Base-by-base conservation (phyloP, 2,888 invertebrate genomes). In the Baccha elongata region DNA sequence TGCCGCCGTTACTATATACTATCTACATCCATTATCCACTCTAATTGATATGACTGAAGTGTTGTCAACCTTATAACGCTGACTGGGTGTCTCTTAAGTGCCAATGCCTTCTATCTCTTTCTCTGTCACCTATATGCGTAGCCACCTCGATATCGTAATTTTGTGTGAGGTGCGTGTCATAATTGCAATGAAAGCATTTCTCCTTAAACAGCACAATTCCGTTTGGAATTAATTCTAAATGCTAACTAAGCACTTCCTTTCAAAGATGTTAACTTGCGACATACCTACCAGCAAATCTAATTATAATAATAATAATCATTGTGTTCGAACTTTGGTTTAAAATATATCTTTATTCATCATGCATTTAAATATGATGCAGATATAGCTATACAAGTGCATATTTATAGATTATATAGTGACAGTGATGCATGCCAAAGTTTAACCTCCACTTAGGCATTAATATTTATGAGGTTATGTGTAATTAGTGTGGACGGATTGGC, bases 171-270 rank as follows among this genome's bases (percentile, higher is more conserved):
- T 42, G 60, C 52, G 32, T 58, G 72, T 35, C 67, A 83, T 60
- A 78, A 68, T 72, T 78, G 83, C 78, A 73, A 73, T 48, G 72
- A 64, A 42, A 50, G 83, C 78, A 78, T 58, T 58, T 15, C 26
- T 83, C 68, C 83, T 78, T 78, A 72, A 78, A 67, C 62, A 68
- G 55, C 67, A 55, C 23, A 73, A 78, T 78, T 83, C 72, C 78
- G 72, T 68, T 83, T 42, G 35, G 58, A 83, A 83, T 78, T 83
- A 78, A 83, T 83, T 55, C 55, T 42, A 64, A 83, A 83, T 83
- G 83, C 68, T 73, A 78, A 83, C 78, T 68, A 78, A 78, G 83
- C 83, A 83, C 72, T 83, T 83, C 83, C 83, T 83, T 68, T 83
- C 78, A 83, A 83, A 83, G 55, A 72, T 83, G 68, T 83, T 83